Conservation (phyloP, 2,113 vertebrate species). For the Actenoides lindsayi region DNA sequence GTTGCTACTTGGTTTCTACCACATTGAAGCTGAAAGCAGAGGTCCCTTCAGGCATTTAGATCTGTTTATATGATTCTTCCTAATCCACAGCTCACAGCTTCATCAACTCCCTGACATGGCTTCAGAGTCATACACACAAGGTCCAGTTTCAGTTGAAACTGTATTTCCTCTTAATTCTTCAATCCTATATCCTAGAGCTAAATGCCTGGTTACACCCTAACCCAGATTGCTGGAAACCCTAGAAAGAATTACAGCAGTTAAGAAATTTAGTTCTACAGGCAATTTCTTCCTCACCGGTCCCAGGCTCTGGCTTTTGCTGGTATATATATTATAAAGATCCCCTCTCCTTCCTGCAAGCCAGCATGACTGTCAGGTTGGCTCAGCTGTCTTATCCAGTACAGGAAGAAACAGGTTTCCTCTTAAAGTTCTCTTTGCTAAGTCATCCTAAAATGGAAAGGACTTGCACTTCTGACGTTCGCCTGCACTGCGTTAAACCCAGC, state of each 20-base stretch:
- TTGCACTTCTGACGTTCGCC: background rate
- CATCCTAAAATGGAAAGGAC: background rate
- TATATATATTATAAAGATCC: background rate
- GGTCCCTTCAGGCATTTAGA: background rate
- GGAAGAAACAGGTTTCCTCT: background rate
- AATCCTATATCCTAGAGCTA: background rate
- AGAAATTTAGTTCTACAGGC: background rate
- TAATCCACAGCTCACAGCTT: background rate
- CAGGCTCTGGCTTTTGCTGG: background rate
- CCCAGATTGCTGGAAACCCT: background rate
- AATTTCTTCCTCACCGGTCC: background rate
- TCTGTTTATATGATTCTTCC: background rate
- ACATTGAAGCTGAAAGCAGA: background rate
- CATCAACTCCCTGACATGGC: background rate
- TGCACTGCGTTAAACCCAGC: background rate
- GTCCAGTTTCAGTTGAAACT: constrained; percentile 16
- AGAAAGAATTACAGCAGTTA: constrained; percentile 1
- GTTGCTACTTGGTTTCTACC: background rate
- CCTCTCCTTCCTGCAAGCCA: background rate
- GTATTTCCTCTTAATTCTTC: background rate
- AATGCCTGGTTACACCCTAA: background rate
- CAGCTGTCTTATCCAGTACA: background rate
- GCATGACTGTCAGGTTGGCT: background rate
- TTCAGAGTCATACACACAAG: background rate
- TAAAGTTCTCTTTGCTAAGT: background rate